These are phyloP conservation scores for Lophotis ruficrista DNA, from an alignment of 2,113 vertebrate genomes.

Conservation along the genomic window DNA sequence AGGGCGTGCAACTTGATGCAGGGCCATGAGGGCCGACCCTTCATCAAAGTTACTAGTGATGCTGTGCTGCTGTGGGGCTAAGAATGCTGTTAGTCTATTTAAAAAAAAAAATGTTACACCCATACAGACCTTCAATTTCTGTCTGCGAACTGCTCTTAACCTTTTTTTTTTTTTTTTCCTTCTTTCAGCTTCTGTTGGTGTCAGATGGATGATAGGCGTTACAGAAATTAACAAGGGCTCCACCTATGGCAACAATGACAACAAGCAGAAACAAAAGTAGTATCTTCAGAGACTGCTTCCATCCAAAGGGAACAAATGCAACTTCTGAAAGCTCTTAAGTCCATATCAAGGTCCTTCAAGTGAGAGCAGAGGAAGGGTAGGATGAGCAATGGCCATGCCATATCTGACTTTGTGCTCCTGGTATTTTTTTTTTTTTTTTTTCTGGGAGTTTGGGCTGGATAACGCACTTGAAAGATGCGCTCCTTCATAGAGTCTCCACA, in stretches of 20 bases:
- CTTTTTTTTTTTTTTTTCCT: background rate
- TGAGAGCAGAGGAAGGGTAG: slow-evolving; percentile 4
- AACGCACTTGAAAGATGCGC: background rate
- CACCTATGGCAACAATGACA: slow-evolving; percentile 86
- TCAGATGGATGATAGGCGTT: slow-evolving; percentile 95
- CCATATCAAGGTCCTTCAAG: background rate
- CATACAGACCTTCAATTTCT: background rate
- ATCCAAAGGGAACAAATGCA: slow-evolving; percentile 60
- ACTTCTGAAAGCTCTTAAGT: slow-evolving; percentile 41
- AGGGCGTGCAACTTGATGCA: background rate
- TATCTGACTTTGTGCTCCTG: slow-evolving; percentile 7
- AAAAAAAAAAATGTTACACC: background rate
- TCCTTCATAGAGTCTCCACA: background rate
- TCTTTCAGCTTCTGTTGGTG: slow-evolving; percentile 83
- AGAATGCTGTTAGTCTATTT: background rate
- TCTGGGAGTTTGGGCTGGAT: background rate
- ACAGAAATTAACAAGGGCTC: slow-evolving; percentile 94
- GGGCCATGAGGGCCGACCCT: background rate
- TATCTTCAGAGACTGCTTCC: slow-evolving; percentile 14
- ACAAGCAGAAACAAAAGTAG: slow-evolving; percentile 77
- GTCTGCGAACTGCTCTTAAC: background rate
- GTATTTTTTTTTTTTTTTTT: background rate
- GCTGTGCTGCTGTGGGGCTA: background rate
- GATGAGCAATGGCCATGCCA: background rate
- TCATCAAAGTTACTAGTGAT: background rate